Evolutionary conservation across 2,888 invertebrate genomes (phyloP), one percentile per base, ranked within the genome.

Genomic region (Horisme vitalbata): DNA sequence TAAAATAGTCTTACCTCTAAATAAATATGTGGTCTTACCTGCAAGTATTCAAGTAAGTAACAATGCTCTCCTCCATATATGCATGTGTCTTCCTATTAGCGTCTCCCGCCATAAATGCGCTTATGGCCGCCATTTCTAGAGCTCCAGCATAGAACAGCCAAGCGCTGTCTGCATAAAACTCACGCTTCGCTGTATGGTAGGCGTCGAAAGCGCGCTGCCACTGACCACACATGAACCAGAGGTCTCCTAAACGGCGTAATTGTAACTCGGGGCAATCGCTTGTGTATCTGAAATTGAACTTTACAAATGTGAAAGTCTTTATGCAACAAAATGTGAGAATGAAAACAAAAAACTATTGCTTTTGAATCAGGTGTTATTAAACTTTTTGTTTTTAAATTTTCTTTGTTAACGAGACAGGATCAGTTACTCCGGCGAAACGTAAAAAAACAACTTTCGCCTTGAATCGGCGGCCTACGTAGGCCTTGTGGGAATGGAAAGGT

Each of bases 141-240:
- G 99, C 98, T 6, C 99, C 98, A 0, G 99, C 98, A 81, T 96
- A 98, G 78, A 99, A 96, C 15, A 98, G 91, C 98, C 98, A 99
- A 0, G 99, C 99, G 59, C 97, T 96, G 77, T 99, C 99, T 1
- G 95, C 95, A 72, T 96, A 96, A 79, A 99, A 99, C 79, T 99
- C 99, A 38, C 98, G 93, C 83, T 99, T 99, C n/a, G 98, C 97
- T 27, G 95, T 94, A 82, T 99, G 98, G 85, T 99, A 99, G 0
- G 96, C 93, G 62, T 97, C 96, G 83, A 96, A 98, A 4, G 99
- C 97, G 58, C 96, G 91, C 57, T 94, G 94, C 86, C 98, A 98
- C 71, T 97, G 95, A 2, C 97, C 96, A 79, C 99, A 97, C 92
- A 99, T 94, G 79, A 99, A 99, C 84, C 97, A 97, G 4, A 99